Evolutionary conservation across 2,797 vertebrate species (phyloP).

Genomic region (Galaxias olidus): DNA sequence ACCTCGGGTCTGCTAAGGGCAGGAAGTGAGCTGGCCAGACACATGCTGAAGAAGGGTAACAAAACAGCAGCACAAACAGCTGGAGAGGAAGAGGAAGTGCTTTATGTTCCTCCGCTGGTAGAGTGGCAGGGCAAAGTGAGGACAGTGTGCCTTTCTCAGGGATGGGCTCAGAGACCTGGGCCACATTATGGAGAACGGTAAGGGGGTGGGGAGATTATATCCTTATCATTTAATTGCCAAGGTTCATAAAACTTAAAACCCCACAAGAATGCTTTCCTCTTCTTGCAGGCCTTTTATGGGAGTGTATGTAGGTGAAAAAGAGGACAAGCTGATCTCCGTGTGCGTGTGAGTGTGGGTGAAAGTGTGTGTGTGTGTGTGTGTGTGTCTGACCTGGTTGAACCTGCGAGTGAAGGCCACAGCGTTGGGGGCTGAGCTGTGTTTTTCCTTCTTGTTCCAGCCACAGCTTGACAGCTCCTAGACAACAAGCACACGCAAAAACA

Average conservation of each 20-base stretch:
- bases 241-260: conserved; percentile 38
- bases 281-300: not conserved
- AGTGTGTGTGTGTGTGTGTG: conserved; percentile 15
- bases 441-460: conserved; percentile 99
- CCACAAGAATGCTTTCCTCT: conserved; percentile 11
- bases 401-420: conserved; percentile 98
- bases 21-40: conserved; percentile 2
- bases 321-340: not conserved
- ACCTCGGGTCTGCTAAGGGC: conserved; percentile 33
- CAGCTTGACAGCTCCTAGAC: conserved; percentile 95
- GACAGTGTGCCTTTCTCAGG: conserved; percentile 8
- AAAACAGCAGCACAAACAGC: too few relatives aligned
- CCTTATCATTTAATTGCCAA: conserved; percentile 32
- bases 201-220: conserved; percentile 26
- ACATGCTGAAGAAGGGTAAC: not conserved
- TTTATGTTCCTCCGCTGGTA: too few relatives aligned
- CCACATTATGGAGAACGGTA: too few relatives aligned
- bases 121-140: conserved; percentile 17
- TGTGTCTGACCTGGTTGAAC: conserved; percentile 93
- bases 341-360: conserved; percentile 6
- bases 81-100: too few relatives aligned
- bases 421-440: conserved; percentile 96
- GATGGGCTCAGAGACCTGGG: not conserved
- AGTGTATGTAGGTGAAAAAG: not conserved
- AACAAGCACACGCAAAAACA: not conserved